Conservation (phyloP, 2,113 vertebrate genomes). For the Pithys albifrons region DNA sequence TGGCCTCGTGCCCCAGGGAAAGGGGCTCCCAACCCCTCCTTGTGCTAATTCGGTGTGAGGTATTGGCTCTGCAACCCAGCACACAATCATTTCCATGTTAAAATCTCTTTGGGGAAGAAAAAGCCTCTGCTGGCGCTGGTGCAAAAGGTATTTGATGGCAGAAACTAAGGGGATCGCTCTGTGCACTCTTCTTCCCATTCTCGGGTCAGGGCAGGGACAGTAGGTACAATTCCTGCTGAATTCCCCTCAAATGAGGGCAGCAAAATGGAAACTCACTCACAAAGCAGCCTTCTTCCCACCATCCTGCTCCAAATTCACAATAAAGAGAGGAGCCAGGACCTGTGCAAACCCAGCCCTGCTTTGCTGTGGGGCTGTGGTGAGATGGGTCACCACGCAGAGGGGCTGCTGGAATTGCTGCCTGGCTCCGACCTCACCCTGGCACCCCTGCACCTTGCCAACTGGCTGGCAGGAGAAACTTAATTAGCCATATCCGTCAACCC, state of each 20-base stretch:
- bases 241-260: background rate
- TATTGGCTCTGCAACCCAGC: background rate
- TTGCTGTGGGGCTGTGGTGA: background rate
- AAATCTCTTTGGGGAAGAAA: background rate
- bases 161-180: background rate
- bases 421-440: background rate
- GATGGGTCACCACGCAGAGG: rapidly evolving
- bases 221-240: background rate
- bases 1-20: rapidly evolving
- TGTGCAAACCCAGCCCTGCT: rapidly evolving
- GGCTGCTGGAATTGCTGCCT: background rate
- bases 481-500: conserved; percentile 45
- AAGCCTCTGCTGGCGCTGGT: background rate
- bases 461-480: conserved; percentile 38
- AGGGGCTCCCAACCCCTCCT: background rate
- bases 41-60: rapidly evolving
- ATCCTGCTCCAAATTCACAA: background rate
- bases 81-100: background rate
- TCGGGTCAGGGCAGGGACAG: background rate
- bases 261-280: background rate
- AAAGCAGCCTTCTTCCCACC: background rate
- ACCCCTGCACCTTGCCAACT: conserved; percentile 29
- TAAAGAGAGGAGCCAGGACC: background rate
- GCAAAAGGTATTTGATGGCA: background rate
- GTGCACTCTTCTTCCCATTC: background rate